These are phyloP conservation scores for Periophthalmodon schlosseri DNA, from an alignment of 2,113 vertebrate species.

Conservation along the genomic window DNA sequence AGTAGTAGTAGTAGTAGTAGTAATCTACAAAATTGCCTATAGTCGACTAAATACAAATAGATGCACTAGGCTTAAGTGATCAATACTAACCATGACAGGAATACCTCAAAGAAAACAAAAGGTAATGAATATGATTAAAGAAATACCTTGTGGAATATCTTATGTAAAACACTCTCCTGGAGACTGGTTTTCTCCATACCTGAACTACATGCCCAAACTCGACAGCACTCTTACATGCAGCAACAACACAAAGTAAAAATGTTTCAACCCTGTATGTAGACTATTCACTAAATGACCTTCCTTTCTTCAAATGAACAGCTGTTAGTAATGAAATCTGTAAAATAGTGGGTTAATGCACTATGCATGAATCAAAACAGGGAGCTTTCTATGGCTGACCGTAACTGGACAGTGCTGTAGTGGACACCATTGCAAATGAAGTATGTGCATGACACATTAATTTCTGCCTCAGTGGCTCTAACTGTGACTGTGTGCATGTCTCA, in stretches of 20 bases:
- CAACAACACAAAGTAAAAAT: slow-evolving; percentile 20
- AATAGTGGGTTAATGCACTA: background rate
- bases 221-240: slow-evolving; percentile 45
- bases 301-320: background rate
- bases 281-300: no score
- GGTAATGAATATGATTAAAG: background rate
- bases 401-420: slow-evolving; percentile 15
- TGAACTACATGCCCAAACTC: slow-evolving; percentile 59
- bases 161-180: slow-evolving; percentile 20
- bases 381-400: slow-evolving; percentile 19
- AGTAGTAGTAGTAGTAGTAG: no score
- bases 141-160: background rate
- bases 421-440: slow-evolving; percentile 25
- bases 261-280: background rate
- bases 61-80: no score
- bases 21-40: no score
- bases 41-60: no score
- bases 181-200: slow-evolving; percentile 51
- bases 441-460: slow-evolving; percentile 26
- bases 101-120: background rate
- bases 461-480: slow-evolving; percentile 22
- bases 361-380: slow-evolving; percentile 18
- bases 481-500: slow-evolving; percentile 60
- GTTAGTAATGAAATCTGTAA: background rate
- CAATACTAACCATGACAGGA: background rate